These are phyloP conservation scores for Coecobrya sp. DNA, from an alignment of 2,888 invertebrate genomes.

Conservation along the genomic window DNA sequence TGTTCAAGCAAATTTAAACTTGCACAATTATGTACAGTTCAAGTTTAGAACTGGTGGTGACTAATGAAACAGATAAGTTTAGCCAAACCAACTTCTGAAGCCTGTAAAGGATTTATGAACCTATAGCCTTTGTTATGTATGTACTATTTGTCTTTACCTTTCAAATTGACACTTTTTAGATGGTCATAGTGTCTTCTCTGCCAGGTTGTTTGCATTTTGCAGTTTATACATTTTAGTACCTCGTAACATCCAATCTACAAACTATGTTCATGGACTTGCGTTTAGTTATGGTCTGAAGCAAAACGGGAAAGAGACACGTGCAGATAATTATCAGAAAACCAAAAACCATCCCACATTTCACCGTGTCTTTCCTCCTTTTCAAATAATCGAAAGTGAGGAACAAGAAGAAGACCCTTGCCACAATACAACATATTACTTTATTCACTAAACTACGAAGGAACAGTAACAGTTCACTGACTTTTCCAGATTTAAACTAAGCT, in stretches of 20 bases:
- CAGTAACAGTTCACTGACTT: not conserved
- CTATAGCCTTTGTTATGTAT: too few species aligned
- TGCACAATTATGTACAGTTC: too few species aligned
- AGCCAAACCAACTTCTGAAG: not conserved
- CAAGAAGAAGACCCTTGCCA: constrained; percentile 30
- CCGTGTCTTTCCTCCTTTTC: constrained; percentile 25
- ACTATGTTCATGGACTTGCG: not conserved
- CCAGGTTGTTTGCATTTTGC: not conserved
- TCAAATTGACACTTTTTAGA: constrained; percentile 4
- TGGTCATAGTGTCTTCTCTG: not conserved
- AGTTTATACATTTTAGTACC: not conserved
- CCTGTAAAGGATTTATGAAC: not conserved
- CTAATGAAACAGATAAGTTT: not conserved
- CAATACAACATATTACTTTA: not conserved
- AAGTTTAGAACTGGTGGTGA: not conserved
- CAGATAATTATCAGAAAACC: constrained; percentile 78
- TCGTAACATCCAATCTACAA: not conserved
- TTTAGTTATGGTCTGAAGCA: not conserved
- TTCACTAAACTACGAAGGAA: not conserved
- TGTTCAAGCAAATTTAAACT: not conserved
- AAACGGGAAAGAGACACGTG: constrained; percentile 78
- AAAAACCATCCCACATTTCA: constrained; percentile 51
- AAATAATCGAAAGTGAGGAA: constrained; percentile 55
- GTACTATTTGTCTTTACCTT: not conserved
- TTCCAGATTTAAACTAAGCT: not conserved